Evolutionary conservation across 2,888 invertebrate species (phyloP).

Genomic region (Junonia oenone): DNA sequence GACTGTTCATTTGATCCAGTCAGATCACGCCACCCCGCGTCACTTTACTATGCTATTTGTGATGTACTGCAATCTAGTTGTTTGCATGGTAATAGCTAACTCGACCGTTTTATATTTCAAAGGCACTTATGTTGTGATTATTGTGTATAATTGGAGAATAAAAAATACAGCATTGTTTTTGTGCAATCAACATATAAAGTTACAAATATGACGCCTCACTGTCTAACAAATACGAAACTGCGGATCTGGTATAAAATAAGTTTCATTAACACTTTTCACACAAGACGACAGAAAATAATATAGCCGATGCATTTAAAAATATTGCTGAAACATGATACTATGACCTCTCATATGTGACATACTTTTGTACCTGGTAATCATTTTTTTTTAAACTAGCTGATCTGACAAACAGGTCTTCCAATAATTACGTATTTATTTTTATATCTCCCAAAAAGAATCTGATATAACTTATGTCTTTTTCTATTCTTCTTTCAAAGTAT

Average conservation of each 20-base stretch:
- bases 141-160: neutral
- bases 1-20: conserved; percentile 11
- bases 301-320: neutral
- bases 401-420: too few species aligned
- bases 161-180: neutral
- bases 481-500: too few species aligned
- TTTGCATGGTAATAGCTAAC: conserved; percentile 7
- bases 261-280: conserved; percentile 1
- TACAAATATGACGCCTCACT: conserved; percentile 10
- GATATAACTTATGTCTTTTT: too few species aligned
- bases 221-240: neutral
- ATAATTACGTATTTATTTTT: too few species aligned
- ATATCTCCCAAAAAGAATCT: too few species aligned
- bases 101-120: conserved; percentile 5
- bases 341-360: neutral
- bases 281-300: neutral
- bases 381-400: too few species aligned
- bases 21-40: conserved; percentile 24
- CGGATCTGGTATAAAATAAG: neutral
- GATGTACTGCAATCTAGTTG: conserved; percentile 11
- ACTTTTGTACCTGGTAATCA: too few species aligned
- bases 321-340: neutral
- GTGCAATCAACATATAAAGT: neutral
- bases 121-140: conserved; percentile 1
- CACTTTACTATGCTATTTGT: conserved; percentile 10